A percentile compares a stretch with the other conserved stretches of the same genome.
Conservation (phyloP, 2,797 vertebrate species). For the Bryconaethiops microstoma region DNA sequence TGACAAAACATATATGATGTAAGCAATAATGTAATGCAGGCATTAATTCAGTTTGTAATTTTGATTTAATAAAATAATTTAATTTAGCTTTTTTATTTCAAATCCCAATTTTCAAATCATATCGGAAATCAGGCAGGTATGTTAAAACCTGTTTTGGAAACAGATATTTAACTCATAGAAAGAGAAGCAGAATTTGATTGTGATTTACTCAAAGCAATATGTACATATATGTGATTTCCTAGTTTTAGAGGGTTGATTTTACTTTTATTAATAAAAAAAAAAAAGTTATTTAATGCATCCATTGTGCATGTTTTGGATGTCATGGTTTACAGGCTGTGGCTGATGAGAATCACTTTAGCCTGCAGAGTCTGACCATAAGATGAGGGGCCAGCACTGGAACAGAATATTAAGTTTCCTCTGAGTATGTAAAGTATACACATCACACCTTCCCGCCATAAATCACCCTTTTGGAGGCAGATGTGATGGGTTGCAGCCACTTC, state of each 20-base stretch:
- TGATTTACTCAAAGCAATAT: no score
- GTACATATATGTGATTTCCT: not conserved
- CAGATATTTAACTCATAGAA: not conserved
- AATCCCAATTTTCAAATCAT: no score
- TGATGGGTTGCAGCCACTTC: constrained; percentile 42
- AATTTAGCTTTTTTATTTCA: no score
- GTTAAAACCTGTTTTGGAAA: not conserved
- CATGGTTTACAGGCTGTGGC: constrained; percentile 48
- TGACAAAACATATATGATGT: not conserved
- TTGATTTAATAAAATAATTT: no score
- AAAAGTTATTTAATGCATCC: not conserved
- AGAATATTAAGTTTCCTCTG: constrained; percentile 79
- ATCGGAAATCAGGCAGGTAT: no score
- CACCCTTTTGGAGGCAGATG: constrained; percentile 54
- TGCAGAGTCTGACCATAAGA: constrained; percentile 57
- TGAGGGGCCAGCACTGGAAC: constrained; percentile 67
- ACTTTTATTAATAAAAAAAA: not conserved
- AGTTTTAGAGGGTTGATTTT: not conserved
- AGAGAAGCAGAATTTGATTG: not conserved
- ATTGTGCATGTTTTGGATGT: constrained; percentile 52
- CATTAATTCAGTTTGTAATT: no score
- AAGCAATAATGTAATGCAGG: no score
- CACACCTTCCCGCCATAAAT: constrained; percentile 60
- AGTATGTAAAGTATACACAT: constrained; percentile 76
- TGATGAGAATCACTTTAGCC: constrained; percentile 62